phyloP scores from a whole-genome alignment of 2,888 invertebrate genomes.

The Diadegma fenestrale region DNA sequence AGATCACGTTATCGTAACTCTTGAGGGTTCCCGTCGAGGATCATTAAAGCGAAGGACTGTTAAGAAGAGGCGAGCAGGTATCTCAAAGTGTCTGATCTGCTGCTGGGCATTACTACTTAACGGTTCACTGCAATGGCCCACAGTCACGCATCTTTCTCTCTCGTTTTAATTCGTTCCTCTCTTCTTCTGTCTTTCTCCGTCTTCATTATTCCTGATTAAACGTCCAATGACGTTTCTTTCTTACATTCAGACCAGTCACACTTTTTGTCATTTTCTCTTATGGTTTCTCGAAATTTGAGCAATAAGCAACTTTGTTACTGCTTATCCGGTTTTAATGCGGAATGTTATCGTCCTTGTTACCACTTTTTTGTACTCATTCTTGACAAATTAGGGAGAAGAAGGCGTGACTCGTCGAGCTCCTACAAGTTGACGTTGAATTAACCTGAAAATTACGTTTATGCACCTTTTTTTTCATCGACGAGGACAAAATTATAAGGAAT shows the following conservation, averaged over 20 bases:
- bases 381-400: neutral
- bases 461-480: neutral
- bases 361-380: neutral
- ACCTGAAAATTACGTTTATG: neutral
- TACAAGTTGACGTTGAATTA: neutral
- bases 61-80: conserved; percentile 56
- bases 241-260: conserved; percentile 1
- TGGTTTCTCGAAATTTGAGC: neutral
- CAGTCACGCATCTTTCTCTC: conserved; percentile 51
- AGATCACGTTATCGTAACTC: conserved; percentile 65
- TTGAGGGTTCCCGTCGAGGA: conserved; percentile 53
- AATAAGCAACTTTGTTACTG: conserved; percentile 13
- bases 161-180: conserved; percentile 4
- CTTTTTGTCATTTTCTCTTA: neutral
- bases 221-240: conserved; percentile 27
- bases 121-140: conserved; percentile 54
- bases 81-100: conserved; percentile 65
- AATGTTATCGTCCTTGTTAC: neutral
- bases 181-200: conserved; percentile 9
- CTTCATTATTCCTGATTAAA: conserved; percentile 24
- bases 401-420: neutral
- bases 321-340: neutral
- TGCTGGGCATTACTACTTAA: conserved; percentile 65
- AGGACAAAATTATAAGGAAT: neutral
- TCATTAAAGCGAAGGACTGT: conserved; percentile 66